These are phyloP conservation scores for Gavia stellata DNA, from an alignment of 2,113 vertebrate genomes.

Conservation along the genomic window DNA sequence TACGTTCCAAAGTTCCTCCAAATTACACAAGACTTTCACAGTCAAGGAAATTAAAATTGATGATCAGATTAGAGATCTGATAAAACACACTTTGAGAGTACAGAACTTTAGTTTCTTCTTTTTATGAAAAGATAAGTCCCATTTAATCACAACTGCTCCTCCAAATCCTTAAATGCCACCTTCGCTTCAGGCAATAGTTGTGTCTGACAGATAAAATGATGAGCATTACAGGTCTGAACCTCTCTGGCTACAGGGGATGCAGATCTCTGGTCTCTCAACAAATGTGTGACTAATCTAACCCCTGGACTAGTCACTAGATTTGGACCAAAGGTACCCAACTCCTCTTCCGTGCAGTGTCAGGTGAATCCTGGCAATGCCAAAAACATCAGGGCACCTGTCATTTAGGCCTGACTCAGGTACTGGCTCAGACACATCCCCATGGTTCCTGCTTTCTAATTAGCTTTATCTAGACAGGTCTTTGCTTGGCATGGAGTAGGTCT, in stretches of 20 bases:
- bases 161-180: background rate
- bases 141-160: background rate
- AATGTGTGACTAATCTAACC: background rate
- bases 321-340: background rate
- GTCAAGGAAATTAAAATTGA: constrained; percentile 17
- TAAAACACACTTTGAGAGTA: background rate
- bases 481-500: background rate
- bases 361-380: background rate
- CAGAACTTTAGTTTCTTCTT: background rate
- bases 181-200: background rate
- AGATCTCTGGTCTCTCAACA: background rate
- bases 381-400: fast-evolving
- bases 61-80: background rate
- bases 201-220: background rate
- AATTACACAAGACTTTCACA: background rate
- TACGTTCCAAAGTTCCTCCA: background rate
- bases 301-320: background rate
- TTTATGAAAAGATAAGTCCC: background rate
- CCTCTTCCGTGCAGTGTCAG: background rate
- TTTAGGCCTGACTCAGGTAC: background rate
- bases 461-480: background rate
- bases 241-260: background rate
- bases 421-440: background rate
- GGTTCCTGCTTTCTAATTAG: background rate
- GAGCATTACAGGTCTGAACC: background rate